These are phyloP conservation scores for Phalacrocorax carbo DNA, from an alignment of 2,113 vertebrate species.

Conservation along the genomic window DNA sequence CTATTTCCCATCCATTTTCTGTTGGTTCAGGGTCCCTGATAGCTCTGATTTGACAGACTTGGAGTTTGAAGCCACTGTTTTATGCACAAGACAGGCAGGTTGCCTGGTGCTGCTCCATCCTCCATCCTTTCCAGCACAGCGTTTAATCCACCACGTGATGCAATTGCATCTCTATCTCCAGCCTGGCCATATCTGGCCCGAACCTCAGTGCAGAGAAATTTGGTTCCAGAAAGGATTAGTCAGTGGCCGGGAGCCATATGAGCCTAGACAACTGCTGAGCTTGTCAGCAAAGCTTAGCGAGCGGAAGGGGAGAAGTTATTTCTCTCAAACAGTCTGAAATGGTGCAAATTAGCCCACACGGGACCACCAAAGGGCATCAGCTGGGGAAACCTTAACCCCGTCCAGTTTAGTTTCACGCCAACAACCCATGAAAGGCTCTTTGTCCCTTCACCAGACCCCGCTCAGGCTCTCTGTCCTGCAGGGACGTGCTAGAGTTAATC, in stretches of 20 bases:
- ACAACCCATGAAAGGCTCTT: not conserved
- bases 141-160: accelerated
- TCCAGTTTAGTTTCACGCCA: not conserved
- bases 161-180: not conserved
- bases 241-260: not conserved
- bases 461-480: not conserved
- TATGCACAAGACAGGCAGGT: not conserved
- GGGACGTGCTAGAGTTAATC: not conserved
- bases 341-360: accelerated
- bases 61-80: not conserved
- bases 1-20: not conserved
- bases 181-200: not conserved
- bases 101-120: not conserved
- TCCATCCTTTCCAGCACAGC: not conserved
- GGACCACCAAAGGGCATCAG: not conserved
- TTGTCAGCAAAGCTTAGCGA: not conserved
- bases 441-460: not conserved
- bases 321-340: not conserved
- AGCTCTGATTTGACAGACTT: not conserved
- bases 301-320: not conserved
- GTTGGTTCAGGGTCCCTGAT: accelerated
- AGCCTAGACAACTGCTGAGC: not conserved
- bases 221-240: not conserved
- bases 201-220: not conserved
- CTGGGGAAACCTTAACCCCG: not conserved